Base-by-base conservation (phyloP, 1,140 invertebrate genomes). In the Aethina tumida region DNA sequence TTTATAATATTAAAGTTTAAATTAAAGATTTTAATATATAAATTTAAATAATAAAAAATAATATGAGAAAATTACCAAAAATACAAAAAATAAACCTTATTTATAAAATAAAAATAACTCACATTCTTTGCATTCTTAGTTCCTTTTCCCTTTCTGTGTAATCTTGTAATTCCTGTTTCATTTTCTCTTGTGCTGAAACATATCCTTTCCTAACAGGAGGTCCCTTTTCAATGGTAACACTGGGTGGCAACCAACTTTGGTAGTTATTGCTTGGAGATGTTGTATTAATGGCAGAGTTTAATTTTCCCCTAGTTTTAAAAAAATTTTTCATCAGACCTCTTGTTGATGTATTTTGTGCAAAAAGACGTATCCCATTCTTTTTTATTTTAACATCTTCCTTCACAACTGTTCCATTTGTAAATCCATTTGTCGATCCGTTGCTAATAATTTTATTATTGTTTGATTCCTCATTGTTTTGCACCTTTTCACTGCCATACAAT, bases 301-400 rank as follows among this genome's bases (percentile, higher is more conserved):
- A 4, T 51, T 53, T 58, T 6, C 60, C 60, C 33, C 57, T 35
- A 9, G 47, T 50, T 49, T 60, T 62, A 13, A 62, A 35, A 35
- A 62, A 62, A 33, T 57, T 59, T 16, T 60, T 55, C 60, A 62
- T 62, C 2, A 62, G 52, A 22, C 60, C 60, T 45, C 53, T 59
- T 5, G 45, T 42, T 6, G 45, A 40, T 7, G 45, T 25, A 20
- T 60, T 58, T 18, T 50, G 57, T 9, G 41, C 45, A 25, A 56
- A 56, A 14, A 35, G 20, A 35, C 14, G 22, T 25, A 24, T n/a
- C 8, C 20, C 22, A 6, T 19, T 19, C 15, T 16, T 17, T 12
- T 18, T 35, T 3, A 10, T 12, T 15, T 35, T 35, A 6, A 8
- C 19, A 35, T 8, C 16, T 7, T 13, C 19, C 25, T 35, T 18